Evolutionary conservation across 2,797 vertebrate species (phyloP).

Genomic region (Cirrhinus mrigala): DNA sequence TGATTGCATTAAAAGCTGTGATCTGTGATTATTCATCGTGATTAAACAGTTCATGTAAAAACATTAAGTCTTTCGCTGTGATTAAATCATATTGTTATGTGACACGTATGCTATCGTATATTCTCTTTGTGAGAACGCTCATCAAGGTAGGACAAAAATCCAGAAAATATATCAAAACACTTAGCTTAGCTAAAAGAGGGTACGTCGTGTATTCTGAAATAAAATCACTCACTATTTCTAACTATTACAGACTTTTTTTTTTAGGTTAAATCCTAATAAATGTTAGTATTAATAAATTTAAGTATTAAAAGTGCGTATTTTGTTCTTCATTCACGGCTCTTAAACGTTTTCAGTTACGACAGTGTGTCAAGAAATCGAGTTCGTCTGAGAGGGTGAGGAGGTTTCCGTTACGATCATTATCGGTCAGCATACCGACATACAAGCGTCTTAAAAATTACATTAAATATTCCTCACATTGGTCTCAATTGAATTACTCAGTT

Average conservation of each 20-base stretch:
- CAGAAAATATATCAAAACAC: not conserved
- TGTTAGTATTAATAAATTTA: too few species aligned
- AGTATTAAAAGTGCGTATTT: not conserved
- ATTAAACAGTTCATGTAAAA: conserved; percentile 5
- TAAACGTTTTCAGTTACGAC: not conserved
- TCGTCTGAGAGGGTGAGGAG: not conserved
- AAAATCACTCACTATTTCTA: not conserved
- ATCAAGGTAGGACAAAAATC: not conserved
- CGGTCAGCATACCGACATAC: not conserved
- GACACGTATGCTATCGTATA: not conserved
- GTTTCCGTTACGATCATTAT: not conserved
- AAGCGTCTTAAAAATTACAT: not conserved
- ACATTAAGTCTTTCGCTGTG: not conserved
- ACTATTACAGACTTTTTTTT: not conserved
- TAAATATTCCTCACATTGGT: not conserved
- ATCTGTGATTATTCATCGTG: not conserved
- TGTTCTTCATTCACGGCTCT: not conserved
- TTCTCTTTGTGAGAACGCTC: not conserved
- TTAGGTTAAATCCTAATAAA: too few species aligned
- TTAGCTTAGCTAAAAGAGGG: not conserved
- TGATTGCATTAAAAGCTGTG: not conserved
- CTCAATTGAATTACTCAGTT: not conserved
- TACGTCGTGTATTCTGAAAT: not conserved
- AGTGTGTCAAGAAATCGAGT: not conserved
- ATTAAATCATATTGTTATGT: not conserved